Percentiles rank a stretch among this genome's conserved stretches.
These are phyloP conservation scores for Epinephelus fuscoguttatus DNA, from an alignment of 2,113 vertebrate genomes.

Conservation along the genomic window DNA sequence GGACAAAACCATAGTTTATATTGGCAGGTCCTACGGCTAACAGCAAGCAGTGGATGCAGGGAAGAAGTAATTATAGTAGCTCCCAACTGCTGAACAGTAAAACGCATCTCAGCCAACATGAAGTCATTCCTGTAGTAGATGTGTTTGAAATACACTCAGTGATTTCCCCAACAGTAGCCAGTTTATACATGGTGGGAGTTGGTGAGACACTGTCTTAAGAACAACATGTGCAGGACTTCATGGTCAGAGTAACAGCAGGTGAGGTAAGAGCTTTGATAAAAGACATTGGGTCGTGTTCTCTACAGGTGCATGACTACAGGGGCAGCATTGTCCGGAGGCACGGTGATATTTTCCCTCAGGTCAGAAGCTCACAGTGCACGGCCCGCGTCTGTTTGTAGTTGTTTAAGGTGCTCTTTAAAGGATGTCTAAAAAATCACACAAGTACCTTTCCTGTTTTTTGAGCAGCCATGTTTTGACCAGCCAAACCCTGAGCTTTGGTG, in stretches of 20 bases:
- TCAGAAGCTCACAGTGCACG: constrained; percentile 17
- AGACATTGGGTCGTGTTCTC: constrained; percentile 8
- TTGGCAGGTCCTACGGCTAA: neutral
- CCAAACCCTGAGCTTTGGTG: neutral
- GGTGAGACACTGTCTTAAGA: neutral
- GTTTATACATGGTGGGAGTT: neutral
- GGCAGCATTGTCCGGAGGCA: constrained; percentile 24
- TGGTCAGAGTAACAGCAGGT: constrained; percentile 10
- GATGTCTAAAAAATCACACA: neutral
- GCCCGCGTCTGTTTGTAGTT: constrained; percentile 3
- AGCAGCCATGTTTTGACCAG: neutral
- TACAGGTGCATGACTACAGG: neutral
- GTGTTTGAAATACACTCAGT: neutral
- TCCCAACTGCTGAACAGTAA: neutral
- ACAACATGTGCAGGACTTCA: neutral
- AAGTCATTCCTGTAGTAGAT: neutral
- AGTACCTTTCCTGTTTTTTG: neutral
- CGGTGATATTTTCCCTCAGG: constrained; percentile 21
- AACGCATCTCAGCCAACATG: neutral
- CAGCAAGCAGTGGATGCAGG: neutral
- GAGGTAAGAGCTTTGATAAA: constrained; percentile 13
- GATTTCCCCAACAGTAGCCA: neutral
- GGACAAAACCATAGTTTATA: neutral
- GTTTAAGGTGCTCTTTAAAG: neutral
- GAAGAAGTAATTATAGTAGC: neutral